phyloP scores from a whole-genome alignment of 2,888 invertebrate species.

The Chymomyza amoena region DNA sequence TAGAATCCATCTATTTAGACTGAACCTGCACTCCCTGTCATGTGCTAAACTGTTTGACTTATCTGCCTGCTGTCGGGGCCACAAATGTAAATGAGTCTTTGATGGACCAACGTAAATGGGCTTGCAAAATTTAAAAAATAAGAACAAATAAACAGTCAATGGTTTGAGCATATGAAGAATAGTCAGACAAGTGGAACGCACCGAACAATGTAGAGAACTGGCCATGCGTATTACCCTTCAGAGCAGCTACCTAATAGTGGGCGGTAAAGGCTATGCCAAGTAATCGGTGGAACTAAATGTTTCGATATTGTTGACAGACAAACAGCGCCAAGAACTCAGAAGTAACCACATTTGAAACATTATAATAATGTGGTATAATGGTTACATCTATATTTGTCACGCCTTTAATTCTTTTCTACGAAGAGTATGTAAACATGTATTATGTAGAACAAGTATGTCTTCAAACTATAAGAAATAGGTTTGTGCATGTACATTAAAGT shows the following conservation, averaged over 20 bases:
- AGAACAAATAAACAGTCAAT: conserved; percentile 25
- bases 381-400: conserved; percentile 17
- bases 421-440: too few species aligned
- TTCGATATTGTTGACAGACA: conserved; percentile 63
- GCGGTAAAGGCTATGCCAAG: conserved; percentile 36
- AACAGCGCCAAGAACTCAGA: conserved; percentile 16
- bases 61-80: conserved; percentile 13
- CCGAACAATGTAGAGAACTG: background rate
- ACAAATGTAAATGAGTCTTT: conserved; percentile 46
- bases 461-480: background rate
- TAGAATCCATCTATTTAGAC: background rate
- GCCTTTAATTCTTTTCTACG: background rate
- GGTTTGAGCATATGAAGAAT: conserved; percentile 4
- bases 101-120: conserved; percentile 43
- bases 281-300: conserved; percentile 53
- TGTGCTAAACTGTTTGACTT: background rate
- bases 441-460: too few species aligned
- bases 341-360: conserved; percentile 1
- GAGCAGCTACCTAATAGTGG: conserved; percentile 48
- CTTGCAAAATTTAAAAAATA: conserved; percentile 20
- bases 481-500: background rate
- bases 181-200: conserved; percentile 42
- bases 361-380: conserved; percentile 35
- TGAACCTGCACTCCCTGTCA: background rate
- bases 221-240: background rate